Conservation (phyloP, 2,113 vertebrate genomes). For the Melanerpes aurifrons region DNA sequence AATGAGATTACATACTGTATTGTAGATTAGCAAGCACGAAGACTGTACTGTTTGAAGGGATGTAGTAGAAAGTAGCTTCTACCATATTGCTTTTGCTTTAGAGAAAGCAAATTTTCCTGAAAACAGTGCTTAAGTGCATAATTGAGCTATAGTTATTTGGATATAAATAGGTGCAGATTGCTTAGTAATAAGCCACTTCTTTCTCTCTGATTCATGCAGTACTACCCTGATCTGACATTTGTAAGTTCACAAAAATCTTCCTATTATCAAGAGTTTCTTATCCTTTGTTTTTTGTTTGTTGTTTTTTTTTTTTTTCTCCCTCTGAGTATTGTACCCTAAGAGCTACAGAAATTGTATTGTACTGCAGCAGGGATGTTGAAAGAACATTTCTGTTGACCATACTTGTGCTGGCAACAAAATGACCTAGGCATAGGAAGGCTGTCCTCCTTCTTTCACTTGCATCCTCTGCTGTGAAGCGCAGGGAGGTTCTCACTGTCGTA, state of each 20-base stretch:
- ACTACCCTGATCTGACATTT: not conserved
- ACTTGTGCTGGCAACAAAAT: not conserved
- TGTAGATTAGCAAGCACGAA: conserved; percentile 10
- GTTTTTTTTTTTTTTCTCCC: too few relatives aligned
- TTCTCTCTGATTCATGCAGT: not conserved
- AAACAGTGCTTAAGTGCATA: not conserved
- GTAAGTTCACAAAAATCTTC: not conserved
- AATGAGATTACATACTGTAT: not conserved
- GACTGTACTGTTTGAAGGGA: not conserved
- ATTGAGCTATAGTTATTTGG: conserved; percentile 30
- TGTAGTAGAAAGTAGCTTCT: not conserved
- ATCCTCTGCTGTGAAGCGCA: not conserved
- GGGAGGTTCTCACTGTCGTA: not conserved
- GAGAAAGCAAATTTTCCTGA: conserved; percentile 5
- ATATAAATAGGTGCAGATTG: conserved; percentile 51
- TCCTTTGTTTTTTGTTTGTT: too few relatives aligned
- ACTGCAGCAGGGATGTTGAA: not conserved
- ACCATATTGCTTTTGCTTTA: not conserved
- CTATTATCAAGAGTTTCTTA: not conserved
- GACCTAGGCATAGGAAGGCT: not conserved
- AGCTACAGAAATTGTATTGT: not conserved
- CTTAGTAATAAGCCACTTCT: conserved; percentile 38
- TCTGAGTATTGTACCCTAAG: not conserved
- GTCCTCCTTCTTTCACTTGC: not conserved
- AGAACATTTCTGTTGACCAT: not conserved